phyloP scores from a whole-genome alignment of 2,113 vertebrate species.

The Clarias magur region DNA sequence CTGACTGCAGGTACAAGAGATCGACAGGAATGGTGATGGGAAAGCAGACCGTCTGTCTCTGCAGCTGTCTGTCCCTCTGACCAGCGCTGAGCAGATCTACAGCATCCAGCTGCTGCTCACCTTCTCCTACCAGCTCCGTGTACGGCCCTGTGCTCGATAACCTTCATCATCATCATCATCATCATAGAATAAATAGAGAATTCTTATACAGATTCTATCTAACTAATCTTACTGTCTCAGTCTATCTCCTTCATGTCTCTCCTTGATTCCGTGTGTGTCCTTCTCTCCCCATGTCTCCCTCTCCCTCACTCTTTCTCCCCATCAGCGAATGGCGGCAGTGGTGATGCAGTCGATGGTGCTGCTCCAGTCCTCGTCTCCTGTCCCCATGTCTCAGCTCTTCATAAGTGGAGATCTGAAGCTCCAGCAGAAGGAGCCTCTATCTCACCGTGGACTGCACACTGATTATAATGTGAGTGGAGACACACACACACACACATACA shows the following conservation, averaged over 20 bases:
- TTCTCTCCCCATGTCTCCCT: not conserved
- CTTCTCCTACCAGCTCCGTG: conserved; percentile 89
- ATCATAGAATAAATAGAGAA: not conserved
- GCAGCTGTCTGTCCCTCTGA: conserved; percentile 82
- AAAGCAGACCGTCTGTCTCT: conserved; percentile 82
- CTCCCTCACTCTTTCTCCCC: not conserved
- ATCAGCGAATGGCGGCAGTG: conserved; percentile 87
- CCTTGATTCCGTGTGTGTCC: not conserved
- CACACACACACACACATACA: not conserved
- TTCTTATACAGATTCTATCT: not conserved
- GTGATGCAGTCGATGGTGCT: conserved; percentile 93
- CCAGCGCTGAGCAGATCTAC: conserved; percentile 78
- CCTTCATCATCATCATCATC: not conserved
- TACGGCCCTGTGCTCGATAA: conserved; percentile 66
- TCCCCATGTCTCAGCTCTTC: conserved; percentile 82
- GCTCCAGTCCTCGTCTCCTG: conserved; percentile 81
- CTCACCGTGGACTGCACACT: conserved; percentile 78
- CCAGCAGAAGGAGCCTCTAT: conserved; percentile 83
- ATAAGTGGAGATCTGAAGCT: conserved; percentile 86
- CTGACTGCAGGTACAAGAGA: conserved; percentile 80
- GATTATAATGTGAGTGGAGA: conserved; percentile 84
- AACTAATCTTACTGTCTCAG: not conserved
- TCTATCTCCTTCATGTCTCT: not conserved
- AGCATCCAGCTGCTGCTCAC: conserved; percentile 87
- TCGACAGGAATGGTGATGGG: conserved; percentile 88